Conservation (phyloP, 1,140 invertebrate genomes). For the Mycetomoellerius zeteki region DNA sequence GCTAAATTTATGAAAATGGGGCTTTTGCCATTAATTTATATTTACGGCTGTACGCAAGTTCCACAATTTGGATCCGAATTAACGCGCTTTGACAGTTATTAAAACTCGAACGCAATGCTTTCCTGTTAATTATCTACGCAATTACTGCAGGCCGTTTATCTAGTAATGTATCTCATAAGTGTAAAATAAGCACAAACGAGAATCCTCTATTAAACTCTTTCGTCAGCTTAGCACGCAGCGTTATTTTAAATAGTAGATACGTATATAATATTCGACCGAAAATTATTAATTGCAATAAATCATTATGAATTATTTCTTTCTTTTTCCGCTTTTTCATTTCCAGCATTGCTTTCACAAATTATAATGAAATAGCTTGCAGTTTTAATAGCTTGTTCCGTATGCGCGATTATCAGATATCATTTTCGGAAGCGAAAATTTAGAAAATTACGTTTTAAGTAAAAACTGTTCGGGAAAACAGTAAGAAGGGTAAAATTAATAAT, state of each 20-base stretch:
- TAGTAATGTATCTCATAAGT: not conserved
- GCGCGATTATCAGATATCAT: not conserved
- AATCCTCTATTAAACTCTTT: constrained; percentile 10
- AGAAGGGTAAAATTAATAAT: not conserved
- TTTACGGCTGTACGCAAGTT: constrained; percentile 13
- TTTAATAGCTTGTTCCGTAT: not conserved
- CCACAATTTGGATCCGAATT: constrained; percentile 48
- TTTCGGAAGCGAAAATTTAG: not conserved
- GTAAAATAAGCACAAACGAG: constrained; percentile 7
- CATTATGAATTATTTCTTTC: not conserved
- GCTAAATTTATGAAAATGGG: constrained; percentile 5
- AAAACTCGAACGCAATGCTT: constrained; percentile 40
- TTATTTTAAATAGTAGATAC: not conserved
- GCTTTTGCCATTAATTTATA: constrained; percentile 26
- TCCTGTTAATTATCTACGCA: constrained; percentile 31
- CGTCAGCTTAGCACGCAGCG: not conserved
- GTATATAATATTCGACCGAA: constrained; percentile 13
- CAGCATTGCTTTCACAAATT: not conserved
- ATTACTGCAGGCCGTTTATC: not conserved
- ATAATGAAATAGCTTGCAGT: not conserved
- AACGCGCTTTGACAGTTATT: constrained; percentile 42
- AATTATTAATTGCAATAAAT: constrained; percentile 26
- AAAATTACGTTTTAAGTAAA: constrained; percentile 27
- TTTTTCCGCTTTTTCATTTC: not conserved
- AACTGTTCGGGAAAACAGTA: not conserved